Percentiles rank a stretch among this genome's conserved stretches.
These are phyloP conservation scores for Spea hammondii DNA, from an alignment of 2,797 vertebrate genomes.

Conservation along the genomic window DNA sequence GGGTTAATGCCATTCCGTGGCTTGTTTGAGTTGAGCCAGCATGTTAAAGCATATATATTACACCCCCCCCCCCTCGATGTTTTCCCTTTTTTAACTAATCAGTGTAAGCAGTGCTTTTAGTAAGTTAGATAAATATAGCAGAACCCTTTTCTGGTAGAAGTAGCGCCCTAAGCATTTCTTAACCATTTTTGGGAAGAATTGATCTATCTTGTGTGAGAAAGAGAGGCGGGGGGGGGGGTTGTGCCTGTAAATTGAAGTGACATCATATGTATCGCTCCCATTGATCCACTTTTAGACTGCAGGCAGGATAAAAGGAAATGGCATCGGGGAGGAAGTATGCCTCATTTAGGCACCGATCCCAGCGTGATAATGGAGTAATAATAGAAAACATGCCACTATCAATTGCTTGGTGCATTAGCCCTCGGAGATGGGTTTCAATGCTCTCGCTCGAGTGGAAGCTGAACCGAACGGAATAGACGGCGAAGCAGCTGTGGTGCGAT, in stretches of 20 bases:
- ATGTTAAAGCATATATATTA: constrained; percentile 61
- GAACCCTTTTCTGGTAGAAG: constrained; percentile 72
- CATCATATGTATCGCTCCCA: constrained; percentile 74
- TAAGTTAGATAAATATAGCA: constrained; percentile 81
- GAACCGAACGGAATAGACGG: constrained; percentile 60
- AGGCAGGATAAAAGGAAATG: constrained; percentile 78
- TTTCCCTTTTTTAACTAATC: constrained; percentile 58
- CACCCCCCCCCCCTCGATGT: constrained; percentile 53
- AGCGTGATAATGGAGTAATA: constrained; percentile 86
- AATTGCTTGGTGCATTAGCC: constrained; percentile 65
- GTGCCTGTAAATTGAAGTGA: constrained; percentile 73
- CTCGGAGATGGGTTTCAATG: constrained; percentile 62
- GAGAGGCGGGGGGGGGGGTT: constrained; percentile 46
- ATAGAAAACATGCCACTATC: constrained; percentile 79
- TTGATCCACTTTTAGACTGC: constrained; percentile 74
- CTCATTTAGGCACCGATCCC: constrained; percentile 80
- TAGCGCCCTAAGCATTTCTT: constrained; percentile 74
- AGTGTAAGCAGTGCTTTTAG: constrained; percentile 75
- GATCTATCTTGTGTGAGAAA: constrained; percentile 65
- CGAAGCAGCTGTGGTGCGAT: constrained; percentile 61
- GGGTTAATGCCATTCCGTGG: constrained; percentile 27
- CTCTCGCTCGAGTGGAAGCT: constrained; percentile 66
- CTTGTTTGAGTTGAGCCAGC: constrained; percentile 64
- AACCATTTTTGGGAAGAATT: constrained; percentile 85
- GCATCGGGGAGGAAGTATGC: constrained; percentile 77